These are phyloP conservation scores for Zaprionus taronus DNA, from an alignment of 1,140 invertebrate species.

Conservation along the genomic window DNA sequence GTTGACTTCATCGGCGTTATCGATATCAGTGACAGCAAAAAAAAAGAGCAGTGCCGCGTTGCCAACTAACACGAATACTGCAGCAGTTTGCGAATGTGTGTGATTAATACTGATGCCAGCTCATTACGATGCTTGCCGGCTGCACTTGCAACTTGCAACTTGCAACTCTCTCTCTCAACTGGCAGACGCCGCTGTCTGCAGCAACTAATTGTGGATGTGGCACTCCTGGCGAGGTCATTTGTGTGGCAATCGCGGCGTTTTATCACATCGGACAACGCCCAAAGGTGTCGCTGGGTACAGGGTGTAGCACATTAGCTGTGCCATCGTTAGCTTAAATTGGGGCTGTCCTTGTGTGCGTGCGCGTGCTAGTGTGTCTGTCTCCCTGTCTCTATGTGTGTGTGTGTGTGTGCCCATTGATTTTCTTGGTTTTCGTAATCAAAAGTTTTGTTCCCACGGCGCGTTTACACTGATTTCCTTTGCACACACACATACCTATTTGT, in stretches of 20 bases:
- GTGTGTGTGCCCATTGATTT: constrained; percentile 64
- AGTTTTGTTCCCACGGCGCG: constrained; percentile 73
- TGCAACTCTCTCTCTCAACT: constrained; percentile 10
- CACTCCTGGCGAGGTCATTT: constrained; percentile 40
- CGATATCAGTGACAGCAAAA: neutral
- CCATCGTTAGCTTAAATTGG: constrained; percentile 31
- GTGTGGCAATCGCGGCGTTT: constrained; percentile 40
- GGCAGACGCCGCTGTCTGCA: neutral
- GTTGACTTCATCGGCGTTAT: neutral
- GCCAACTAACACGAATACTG: neutral
- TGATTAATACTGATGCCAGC: constrained; percentile 19
- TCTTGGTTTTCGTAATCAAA: constrained; percentile 80
- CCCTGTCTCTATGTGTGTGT: constrained; percentile 1
- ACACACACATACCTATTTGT: constrained; percentile 33
- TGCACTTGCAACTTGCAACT: constrained; percentile 3
- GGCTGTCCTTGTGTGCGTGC: neutral
- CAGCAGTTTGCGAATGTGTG: neutral
- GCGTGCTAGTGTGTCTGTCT: constrained; percentile 1
- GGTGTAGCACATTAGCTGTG: constrained; percentile 36
- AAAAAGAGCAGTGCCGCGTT: neutral
- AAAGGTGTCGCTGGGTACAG: constrained; percentile 16
- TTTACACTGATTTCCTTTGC: constrained; percentile 72
- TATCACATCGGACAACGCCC: constrained; percentile 48
- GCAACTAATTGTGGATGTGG: constrained; percentile 15
- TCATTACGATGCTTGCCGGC: constrained; percentile 8